Percentiles rank a stretch among this genome's conserved stretches.
These are phyloP conservation scores for Phaenicophaeus curvirostris DNA, from an alignment of 2,797 vertebrate species.

Conservation along the genomic window DNA sequence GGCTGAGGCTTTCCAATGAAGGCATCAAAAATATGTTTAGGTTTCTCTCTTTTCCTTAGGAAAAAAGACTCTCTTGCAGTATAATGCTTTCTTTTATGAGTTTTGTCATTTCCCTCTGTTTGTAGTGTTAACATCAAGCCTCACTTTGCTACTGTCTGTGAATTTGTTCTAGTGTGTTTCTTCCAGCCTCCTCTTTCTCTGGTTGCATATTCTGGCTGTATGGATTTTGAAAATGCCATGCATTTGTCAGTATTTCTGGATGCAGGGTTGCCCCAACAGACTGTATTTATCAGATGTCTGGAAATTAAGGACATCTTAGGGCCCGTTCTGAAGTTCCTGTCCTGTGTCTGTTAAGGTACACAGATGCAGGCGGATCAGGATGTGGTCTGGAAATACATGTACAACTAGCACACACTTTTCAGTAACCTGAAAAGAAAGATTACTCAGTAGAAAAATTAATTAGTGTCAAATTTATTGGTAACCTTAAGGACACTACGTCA, in stretches of 20 bases:
- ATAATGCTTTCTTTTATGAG: background rate
- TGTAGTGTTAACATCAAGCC: background rate
- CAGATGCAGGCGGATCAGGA: background rate
- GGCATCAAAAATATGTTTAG: background rate
- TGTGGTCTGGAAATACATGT: background rate
- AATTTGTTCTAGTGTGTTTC: background rate
- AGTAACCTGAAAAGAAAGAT: background rate
- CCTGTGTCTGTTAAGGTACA: background rate
- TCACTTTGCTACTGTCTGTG: background rate
- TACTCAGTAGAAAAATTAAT: background rate
- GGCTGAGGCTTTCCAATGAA: background rate
- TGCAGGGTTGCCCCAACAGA: background rate
- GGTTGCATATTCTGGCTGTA: background rate
- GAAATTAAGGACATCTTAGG: background rate
- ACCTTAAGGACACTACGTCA: background rate
- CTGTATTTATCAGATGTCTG: background rate
- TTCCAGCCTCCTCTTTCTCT: background rate
- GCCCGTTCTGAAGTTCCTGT: background rate
- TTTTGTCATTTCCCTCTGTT: background rate
- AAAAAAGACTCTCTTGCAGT: background rate
- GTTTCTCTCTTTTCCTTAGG: background rate
- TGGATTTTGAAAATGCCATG: background rate
- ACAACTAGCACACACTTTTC: background rate
- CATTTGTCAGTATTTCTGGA: background rate
- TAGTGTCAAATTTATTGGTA: background rate